Base-by-base conservation (phyloP, 92 coral and sea anemone genomes). In the Nematostella vectensis region DNA sequence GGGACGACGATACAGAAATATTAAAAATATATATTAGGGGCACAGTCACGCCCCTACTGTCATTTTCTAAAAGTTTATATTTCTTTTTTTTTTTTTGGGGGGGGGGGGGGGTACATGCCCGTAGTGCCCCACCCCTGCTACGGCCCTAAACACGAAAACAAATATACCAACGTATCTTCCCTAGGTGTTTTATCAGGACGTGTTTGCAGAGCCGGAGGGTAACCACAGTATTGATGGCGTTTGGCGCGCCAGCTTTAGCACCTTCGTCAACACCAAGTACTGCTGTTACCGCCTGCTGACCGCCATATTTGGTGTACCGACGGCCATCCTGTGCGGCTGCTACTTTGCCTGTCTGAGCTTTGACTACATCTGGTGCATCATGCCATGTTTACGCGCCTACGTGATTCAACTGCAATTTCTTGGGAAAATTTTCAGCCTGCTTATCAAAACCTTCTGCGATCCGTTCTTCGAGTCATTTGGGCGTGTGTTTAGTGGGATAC, bases 331-430 rank as follows among this genome's bases (percentile, higher is more conserved):
- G 55, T 82, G 80, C 22, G 89, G 89, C 16, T 54, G 76, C 63
- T 77, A 77, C 70, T 83, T 83, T 27, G 85, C 91, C 8, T 83
- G 85, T 31, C 79, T 83, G 28, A 72, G 91, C 53, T 83, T 77
- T 54, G 77, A 83, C 27, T 83, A 83, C 70, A 48, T 83, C 58
- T 83, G 91, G 91, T 83, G 91, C 28, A 68, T 77, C 15, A 83
- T 72, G 81, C 91, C 91, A 0, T 83, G 91, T 12, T 56, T 78
- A 12, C 30, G 78, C 28, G 85, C 77, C 18, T 83, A 72, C 37
- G 57, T 72, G 24, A 77, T 83, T 12, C 74, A 78, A 62, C 60
- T 83, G 51, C 78, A 83, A 47, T 83, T 80, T 17, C 38, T 77
- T 54, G 91, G 91, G 54, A 78, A 83, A 56, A 58, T 83, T 44